These are phyloP conservation scores for Scaptomyza hsui DNA, from an alignment of 1,140 invertebrate genomes.

Conservation along the genomic window DNA sequence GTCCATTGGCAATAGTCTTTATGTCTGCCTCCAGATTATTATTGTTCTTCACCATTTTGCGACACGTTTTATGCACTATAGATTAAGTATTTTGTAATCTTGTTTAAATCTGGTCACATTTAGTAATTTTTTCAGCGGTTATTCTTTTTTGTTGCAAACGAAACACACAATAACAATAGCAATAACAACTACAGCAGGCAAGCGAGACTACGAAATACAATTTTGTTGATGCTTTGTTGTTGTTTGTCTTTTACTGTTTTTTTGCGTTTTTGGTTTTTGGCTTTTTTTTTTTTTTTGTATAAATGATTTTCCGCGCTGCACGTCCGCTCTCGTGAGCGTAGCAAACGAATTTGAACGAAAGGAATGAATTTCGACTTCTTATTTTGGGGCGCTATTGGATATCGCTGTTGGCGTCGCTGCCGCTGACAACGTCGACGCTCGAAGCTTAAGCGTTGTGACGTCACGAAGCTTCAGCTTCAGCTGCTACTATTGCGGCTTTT, in stretches of 20 bases:
- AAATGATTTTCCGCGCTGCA: constrained; percentile 71
- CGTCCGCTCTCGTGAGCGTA: constrained; percentile 83
- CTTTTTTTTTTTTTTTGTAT: constrained; percentile 45
- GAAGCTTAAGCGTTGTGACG: constrained; percentile 59
- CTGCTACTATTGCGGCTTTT: constrained; percentile 4
- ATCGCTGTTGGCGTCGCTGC: constrained; percentile 40
- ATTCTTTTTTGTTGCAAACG: constrained; percentile 44
- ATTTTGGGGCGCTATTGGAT: constrained; percentile 81
- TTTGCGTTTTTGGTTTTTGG: constrained; percentile 24
- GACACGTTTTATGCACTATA: constrained; percentile 30
- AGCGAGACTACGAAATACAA: constrained; percentile 37
- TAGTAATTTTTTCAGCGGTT: constrained; percentile 39
- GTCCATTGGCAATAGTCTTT: constrained; percentile 45
- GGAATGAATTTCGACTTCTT: constrained; percentile 82
- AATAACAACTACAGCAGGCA: constrained; percentile 40
- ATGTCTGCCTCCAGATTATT: constrained; percentile 50
- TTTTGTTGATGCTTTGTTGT: constrained; percentile 15
- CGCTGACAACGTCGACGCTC: constrained; percentile 2
- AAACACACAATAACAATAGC: constrained; percentile 35
- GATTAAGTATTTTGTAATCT: constrained; percentile 23
- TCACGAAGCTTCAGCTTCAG: constrained; percentile 50
- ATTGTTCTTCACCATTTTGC: constrained; percentile 71
- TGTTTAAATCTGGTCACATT: constrained; percentile 35
- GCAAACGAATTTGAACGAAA: constrained; percentile 83
- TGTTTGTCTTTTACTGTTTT: constrained; percentile 30